Conservation (phyloP, 2,888 invertebrate species). For the Bedellia somnulentella region DNA sequence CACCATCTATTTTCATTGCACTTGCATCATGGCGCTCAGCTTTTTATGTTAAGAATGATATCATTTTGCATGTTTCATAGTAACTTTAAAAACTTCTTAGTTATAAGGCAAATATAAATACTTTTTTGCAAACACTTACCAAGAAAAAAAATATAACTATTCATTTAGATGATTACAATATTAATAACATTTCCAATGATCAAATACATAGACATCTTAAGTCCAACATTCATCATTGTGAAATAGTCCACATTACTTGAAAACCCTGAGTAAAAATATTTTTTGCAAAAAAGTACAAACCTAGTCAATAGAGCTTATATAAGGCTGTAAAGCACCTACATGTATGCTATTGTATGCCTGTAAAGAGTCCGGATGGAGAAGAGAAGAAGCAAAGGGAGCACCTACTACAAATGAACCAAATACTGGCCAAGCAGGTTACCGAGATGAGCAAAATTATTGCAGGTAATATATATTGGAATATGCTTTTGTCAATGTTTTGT, state of each 20-base stretch:
- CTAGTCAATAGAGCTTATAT: constrained; percentile 32
- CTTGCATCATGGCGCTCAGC: constrained; percentile 23
- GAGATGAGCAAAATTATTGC: constrained; percentile 95
- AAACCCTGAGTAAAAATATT: not conserved
- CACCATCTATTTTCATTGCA: constrained; percentile 11
- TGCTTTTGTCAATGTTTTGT: too few species aligned
- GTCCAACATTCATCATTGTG: not conserved
- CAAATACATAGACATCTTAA: not conserved
- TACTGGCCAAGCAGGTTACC: constrained; percentile 91
- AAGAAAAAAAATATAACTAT: too few species aligned
- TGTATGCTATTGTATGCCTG: constrained; percentile 31
- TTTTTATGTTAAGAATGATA: constrained; percentile 23
- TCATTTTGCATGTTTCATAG: constrained; percentile 23
- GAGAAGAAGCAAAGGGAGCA: constrained; percentile 89
- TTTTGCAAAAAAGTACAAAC: not conserved
- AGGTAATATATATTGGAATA: constrained; percentile 70
- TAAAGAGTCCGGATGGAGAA: constrained; percentile 72
- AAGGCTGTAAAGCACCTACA: constrained; percentile 35
- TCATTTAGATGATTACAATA: too few species aligned
- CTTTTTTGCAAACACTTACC: too few species aligned
- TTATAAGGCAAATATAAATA: too few species aligned
- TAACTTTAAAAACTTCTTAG: too few species aligned
- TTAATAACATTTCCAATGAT: too few species aligned
- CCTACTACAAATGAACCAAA: constrained; percentile 87
- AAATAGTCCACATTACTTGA: not conserved